A percentile compares a stretch with the other conserved stretches of the same genome.
These are phyloP conservation scores for Australoheros facetus DNA, from an alignment of 2,797 vertebrate species.

Conservation along the genomic window DNA sequence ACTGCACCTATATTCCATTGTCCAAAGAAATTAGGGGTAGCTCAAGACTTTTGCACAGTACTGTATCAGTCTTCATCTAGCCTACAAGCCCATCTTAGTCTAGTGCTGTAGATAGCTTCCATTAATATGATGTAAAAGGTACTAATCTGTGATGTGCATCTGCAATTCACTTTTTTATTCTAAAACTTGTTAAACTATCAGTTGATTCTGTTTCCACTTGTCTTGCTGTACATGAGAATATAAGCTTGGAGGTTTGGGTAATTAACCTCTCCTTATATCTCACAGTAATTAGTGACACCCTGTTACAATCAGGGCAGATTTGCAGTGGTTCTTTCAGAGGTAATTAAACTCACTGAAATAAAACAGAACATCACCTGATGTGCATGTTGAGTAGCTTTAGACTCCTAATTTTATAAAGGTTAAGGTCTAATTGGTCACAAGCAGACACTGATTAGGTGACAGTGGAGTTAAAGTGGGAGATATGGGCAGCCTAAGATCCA, in stretches of 20 bases:
- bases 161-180: no score
- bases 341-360: background rate
- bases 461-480: background rate
- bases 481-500: background rate
- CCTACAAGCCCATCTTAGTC: background rate
- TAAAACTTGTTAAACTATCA: background rate
- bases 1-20: background rate
- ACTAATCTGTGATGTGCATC: background rate
- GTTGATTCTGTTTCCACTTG: background rate
- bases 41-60: background rate
- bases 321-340: background rate
- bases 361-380: background rate
- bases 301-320: background rate
- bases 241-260: background rate
- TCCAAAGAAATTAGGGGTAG: background rate
- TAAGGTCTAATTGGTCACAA: background rate
- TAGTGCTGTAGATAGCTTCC: background rate
- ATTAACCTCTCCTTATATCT: background rate
- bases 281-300: background rate
- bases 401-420: background rate
- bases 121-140: background rate
- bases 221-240: background rate
- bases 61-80: no score
- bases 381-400: background rate
- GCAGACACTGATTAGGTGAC: background rate